Percentiles rank a stretch among this genome's conserved stretches.
Evolutionary conservation across 2,888 invertebrate genomes (phyloP).

Genomic region (Eupithecia insigniata): DNA sequence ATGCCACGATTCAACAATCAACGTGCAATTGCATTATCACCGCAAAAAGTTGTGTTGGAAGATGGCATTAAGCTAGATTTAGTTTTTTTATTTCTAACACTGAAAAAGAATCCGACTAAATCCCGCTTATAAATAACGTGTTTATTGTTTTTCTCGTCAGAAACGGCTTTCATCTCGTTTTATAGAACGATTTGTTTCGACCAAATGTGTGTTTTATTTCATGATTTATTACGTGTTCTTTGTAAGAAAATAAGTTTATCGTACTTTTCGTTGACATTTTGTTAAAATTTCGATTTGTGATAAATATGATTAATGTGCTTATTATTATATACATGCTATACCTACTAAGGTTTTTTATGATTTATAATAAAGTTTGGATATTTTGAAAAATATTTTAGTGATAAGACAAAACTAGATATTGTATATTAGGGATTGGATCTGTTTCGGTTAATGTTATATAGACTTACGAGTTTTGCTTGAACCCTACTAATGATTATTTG

Average conservation of each 20-base stretch:
- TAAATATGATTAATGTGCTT: neutral
- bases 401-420: neutral
- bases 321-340: no score
- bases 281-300: constrained; percentile 7
- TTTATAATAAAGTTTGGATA: neutral
- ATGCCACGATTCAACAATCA: neutral
- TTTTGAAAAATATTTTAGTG: neutral
- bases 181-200: constrained; percentile 11
- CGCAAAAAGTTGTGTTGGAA: neutral
- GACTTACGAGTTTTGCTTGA: no score
- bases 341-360: neutral
- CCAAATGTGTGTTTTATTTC: constrained; percentile 16
- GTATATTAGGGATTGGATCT: no score
- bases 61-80: neutral
- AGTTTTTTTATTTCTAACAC: constrained; percentile 6
- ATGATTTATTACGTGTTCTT: constrained; percentile 19
- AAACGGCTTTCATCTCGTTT: constrained; percentile 21
- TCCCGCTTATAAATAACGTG: constrained; percentile 16
- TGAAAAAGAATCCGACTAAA: constrained; percentile 2
- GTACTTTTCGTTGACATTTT: neutral
- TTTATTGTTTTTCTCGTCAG: constrained; percentile 25
- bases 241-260: constrained; percentile 11
- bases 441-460: no score
- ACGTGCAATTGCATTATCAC: neutral
- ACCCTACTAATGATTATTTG: no score